Percentiles rank a stretch among this genome's conserved stretches.
These are phyloP conservation scores for Stenodera caucasica DNA, from an alignment of 2,888 invertebrate species.

Conservation along the genomic window DNA sequence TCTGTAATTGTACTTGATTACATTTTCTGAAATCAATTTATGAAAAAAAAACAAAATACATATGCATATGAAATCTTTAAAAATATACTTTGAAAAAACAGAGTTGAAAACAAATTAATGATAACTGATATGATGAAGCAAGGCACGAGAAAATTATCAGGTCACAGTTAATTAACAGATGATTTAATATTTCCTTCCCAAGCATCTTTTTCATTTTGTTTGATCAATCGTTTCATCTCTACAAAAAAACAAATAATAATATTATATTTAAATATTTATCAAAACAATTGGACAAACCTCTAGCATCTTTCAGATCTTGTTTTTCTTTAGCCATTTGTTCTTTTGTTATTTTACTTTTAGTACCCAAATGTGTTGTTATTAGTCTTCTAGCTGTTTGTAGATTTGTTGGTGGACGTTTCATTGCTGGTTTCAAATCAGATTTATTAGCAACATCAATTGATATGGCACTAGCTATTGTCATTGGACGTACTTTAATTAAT, in stretches of 20 bases:
- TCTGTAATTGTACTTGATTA: not conserved
- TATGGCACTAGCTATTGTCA: constrained; percentile 46
- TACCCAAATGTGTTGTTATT: constrained; percentile 52
- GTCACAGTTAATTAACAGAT: constrained; percentile 26
- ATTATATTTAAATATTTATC: not conserved
- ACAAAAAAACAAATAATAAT: constrained; percentile 30
- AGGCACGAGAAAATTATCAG: constrained; percentile 19
- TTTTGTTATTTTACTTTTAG: constrained; percentile 47
- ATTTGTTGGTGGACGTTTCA: constrained; percentile 53
- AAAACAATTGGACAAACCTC: constrained; percentile 40
- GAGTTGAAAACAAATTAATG: constrained; percentile 12
- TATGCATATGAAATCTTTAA: no score
- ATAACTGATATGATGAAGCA: constrained; percentile 10
- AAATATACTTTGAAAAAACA: no score
- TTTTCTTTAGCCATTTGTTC: constrained; percentile 49
- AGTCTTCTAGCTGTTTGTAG: constrained; percentile 52
- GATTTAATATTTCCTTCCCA: constrained; percentile 52
- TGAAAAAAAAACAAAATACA: no score
- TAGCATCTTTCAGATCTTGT: constrained; percentile 49
- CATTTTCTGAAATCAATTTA: no score
- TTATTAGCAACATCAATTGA: constrained; percentile 46
- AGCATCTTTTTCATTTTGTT: constrained; percentile 52
- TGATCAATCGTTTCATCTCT: constrained; percentile 47
- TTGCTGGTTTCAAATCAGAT: constrained; percentile 51
- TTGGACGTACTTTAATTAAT: constrained; percentile 52